Conservation (phyloP, 2,797 vertebrate genomes). For the Salmo trutta region DNA sequence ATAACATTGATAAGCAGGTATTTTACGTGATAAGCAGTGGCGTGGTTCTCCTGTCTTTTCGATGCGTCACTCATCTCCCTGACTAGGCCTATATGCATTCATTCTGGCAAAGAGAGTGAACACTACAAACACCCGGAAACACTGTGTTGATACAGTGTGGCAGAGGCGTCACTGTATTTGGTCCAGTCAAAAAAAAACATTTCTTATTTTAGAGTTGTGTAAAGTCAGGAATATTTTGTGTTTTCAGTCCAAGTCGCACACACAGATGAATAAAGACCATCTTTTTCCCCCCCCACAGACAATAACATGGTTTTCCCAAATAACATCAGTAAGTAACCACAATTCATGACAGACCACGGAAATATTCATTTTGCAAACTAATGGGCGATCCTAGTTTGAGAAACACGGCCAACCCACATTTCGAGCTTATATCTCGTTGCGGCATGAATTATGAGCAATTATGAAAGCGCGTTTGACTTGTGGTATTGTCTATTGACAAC, state of each 20-base stretch:
- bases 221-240: background rate
- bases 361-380: background rate
- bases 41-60: background rate
- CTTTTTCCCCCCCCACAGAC: background rate
- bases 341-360: background rate
- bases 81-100: background rate
- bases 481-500: background rate
- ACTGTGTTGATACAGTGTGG: background rate
- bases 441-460: background rate
- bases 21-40: background rate
- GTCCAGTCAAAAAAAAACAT: too few species aligned
- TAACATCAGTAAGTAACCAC: background rate
- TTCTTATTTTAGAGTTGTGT: background rate
- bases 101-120: background rate
- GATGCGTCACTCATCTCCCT: background rate
- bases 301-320: background rate
- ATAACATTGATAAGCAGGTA: background rate
- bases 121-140: background rate
- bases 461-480: background rate
- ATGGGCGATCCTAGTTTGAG: background rate
- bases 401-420: background rate
- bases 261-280: background rate
- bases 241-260: background rate
- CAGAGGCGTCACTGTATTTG: background rate
- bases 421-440: background rate